Percentiles rank a stretch among this genome's conserved stretches.
phyloP scores from a whole-genome alignment of 2,797 vertebrate genomes.

The Podarcis siculus region DNA sequence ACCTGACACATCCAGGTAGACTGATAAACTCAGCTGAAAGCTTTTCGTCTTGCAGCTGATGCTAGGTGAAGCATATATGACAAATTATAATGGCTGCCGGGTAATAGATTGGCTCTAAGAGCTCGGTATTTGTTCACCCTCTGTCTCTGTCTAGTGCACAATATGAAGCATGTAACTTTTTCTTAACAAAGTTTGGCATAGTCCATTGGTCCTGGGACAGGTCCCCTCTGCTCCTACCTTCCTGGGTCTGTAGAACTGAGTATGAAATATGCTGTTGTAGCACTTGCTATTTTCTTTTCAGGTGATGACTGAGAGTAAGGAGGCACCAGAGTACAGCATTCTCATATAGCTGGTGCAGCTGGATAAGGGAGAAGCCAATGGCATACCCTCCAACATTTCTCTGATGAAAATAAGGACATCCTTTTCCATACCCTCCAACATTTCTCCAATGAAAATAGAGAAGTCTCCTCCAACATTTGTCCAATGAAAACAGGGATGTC shows the following conservation, averaged over 20 bases:
- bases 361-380: too few relatives aligned
- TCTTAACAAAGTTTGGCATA: neutral
- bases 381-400: too few relatives aligned
- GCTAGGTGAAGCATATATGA: constrained; percentile 87
- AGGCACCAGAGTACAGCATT: too few relatives aligned
- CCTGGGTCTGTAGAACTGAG: too few relatives aligned
- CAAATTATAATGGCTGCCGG: constrained; percentile 83
- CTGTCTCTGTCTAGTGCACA: accelerated
- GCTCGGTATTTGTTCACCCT: neutral
- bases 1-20: constrained; percentile 84
- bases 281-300: neutral
- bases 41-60: constrained; percentile 86
- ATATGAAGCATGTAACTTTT: accelerated
- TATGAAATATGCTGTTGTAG: neutral
- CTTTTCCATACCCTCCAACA: too few relatives aligned
- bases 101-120: constrained; percentile 80
- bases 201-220: neutral
- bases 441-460: too few relatives aligned
- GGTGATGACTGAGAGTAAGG: too few relatives aligned
- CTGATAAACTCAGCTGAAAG: constrained; percentile 85
- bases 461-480: too few relatives aligned
- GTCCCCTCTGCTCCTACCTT: too few relatives aligned
- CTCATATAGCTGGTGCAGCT: too few relatives aligned
- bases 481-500: too few relatives aligned
- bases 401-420: too few relatives aligned